Percentiles rank a stretch among this genome's conserved stretches.
phyloP scores from a whole-genome alignment of 2,113 vertebrate genomes.

The Bubo bubo region DNA sequence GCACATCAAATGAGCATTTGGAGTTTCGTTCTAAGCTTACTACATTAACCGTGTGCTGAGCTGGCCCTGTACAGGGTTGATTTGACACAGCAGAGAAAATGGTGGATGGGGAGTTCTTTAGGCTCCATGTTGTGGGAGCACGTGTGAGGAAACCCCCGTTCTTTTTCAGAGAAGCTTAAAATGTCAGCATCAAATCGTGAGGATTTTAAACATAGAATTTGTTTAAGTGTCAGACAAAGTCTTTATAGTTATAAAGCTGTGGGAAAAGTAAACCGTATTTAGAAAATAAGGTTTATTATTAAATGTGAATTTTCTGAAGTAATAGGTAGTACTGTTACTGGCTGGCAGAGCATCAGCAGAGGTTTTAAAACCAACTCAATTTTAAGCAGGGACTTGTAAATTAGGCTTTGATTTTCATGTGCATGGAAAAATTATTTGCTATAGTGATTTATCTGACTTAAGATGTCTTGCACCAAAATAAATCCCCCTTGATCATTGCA shows the following conservation, averaged over 20 bases:
- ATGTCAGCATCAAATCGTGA: neutral
- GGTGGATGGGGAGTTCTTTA: neutral
- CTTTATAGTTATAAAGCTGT: neutral
- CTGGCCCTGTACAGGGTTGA: neutral
- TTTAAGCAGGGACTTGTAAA: neutral
- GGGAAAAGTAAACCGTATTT: neutral
- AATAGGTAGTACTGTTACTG: neutral
- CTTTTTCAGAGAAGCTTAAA: neutral
- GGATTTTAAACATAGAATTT: neutral
- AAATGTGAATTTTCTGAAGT: neutral
- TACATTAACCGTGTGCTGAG: neutral
- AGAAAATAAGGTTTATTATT: neutral
- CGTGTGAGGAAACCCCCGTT: neutral
- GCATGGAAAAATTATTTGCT: neutral
- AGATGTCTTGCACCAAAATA: neutral
- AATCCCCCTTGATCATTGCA: neutral
- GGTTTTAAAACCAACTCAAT: neutral
- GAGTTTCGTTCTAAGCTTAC: rapidly evolving
- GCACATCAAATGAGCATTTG: neutral
- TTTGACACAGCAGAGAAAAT: neutral
- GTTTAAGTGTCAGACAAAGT: neutral
- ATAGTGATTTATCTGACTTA: neutral
- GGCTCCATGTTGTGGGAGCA: neutral
- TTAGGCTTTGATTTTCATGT: neutral
- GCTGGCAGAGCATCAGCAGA: neutral